phyloP scores from a whole-genome alignment of 1,140 invertebrate species.

The Portunus trituberculatus region DNA sequence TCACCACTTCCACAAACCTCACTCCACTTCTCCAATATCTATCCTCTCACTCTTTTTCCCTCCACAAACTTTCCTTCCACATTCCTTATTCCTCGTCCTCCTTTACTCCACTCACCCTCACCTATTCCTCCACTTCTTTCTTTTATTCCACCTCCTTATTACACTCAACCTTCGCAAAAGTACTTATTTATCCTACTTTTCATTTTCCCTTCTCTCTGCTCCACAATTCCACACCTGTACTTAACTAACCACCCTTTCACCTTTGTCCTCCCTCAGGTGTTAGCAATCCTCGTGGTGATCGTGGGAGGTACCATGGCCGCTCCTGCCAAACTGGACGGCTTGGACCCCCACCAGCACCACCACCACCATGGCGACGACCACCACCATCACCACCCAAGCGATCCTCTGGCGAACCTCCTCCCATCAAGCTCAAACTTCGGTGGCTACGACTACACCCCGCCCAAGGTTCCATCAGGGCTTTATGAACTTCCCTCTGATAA shows the following conservation, averaged over 20 bases:
- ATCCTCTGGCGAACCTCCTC: not conserved
- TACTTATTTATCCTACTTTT: not conserved
- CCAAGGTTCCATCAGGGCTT: conserved; percentile 53
- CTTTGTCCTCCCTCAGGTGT: not conserved
- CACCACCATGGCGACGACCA: conserved; percentile 34
- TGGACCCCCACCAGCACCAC: conserved; percentile 56
- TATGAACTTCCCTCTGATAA: conserved; percentile 55
- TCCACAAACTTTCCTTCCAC: too few relatives aligned
- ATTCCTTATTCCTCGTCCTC: too few relatives aligned
- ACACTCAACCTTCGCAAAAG: too few relatives aligned
- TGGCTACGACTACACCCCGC: conserved; percentile 59
- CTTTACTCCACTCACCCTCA: too few relatives aligned
- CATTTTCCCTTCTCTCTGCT: not conserved
- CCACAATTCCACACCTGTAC: too few relatives aligned
- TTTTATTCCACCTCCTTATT: too few relatives aligned
- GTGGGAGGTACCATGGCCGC: conserved; percentile 36
- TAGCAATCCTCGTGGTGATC: not conserved
- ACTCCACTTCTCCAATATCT: not conserved
- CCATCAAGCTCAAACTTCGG: not conserved
- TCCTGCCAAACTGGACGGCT: conserved; percentile 59
- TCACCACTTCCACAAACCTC: not conserved
- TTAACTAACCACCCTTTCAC: not conserved
- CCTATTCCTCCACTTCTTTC: too few relatives aligned
- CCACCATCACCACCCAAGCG: conserved; percentile 3
- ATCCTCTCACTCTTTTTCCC: not conserved